A percentile compares a stretch with the other conserved stretches of the same genome.
phyloP scores from a whole-genome alignment of 2,797 vertebrate species.

The Arrhamphus sclerolepis region DNA sequence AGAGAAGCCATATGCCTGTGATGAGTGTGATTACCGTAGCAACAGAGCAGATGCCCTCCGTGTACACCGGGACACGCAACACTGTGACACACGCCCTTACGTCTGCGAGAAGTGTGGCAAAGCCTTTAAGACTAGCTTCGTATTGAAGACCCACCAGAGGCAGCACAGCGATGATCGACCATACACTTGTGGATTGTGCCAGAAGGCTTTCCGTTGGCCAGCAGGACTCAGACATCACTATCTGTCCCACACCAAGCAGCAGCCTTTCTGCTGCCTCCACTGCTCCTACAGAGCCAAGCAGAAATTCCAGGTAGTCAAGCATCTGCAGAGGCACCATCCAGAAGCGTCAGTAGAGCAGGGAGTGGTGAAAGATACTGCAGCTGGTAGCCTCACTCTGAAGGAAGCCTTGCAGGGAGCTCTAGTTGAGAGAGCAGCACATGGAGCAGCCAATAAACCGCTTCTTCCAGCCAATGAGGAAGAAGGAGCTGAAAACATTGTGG shows the following conservation, averaged over 20 bases:
- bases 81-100: conserved; percentile 88
- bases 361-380: conserved; percentile 85
- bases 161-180: conserved; percentile 92
- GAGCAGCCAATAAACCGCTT: background rate
- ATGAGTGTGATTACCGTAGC: conserved; percentile 92
- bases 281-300: conserved; percentile 96
- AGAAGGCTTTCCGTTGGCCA: conserved; percentile 92
- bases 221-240: conserved; percentile 94
- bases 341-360: conserved; percentile 83
- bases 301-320: conserved; percentile 97
- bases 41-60: conserved; percentile 93
- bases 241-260: conserved; percentile 93
- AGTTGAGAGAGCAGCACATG: conserved; percentile 5
- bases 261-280: conserved; percentile 91
- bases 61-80: conserved; percentile 89
- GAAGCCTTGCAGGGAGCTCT: conserved; percentile 78
- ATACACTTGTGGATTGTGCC: conserved; percentile 88
- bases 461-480: conserved; percentile 1
- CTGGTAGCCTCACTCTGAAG: conserved; percentile 79
- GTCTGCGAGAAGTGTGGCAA: conserved; percentile 98
- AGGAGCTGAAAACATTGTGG: conserved; percentile 5
- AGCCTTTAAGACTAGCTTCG: conserved; percentile 94
- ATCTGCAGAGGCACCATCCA: conserved; percentile 90
- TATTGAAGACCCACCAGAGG: conserved; percentile 94
- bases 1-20: conserved; percentile 89